A percentile compares a stretch with the other conserved stretches of the same genome.
phyloP scores from a whole-genome alignment of 2,113 vertebrate genomes.

The Gymnocephalus cernua region DNA sequence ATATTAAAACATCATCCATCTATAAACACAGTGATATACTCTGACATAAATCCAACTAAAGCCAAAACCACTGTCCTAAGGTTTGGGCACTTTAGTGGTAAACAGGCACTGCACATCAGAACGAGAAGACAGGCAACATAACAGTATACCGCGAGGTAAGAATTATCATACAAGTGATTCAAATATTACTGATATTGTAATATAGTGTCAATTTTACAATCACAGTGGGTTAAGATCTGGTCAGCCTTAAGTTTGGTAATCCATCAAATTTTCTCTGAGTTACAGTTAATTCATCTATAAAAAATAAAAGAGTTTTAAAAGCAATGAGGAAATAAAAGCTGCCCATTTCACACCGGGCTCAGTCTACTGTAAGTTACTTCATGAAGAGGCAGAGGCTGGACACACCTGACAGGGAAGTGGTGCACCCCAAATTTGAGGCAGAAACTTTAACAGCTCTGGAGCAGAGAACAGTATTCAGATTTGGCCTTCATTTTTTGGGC shows the following conservation, averaged over 20 bases:
- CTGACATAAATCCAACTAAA: constrained; percentile 48
- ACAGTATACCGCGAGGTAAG: constrained; percentile 48
- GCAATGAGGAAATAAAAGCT: constrained; percentile 16
- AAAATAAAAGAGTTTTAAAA: background rate
- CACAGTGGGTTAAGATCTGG: constrained; percentile 34
- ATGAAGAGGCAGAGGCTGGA: constrained; percentile 5
- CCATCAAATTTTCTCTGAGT: constrained; percentile 6
- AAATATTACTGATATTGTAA: constrained; percentile 12
- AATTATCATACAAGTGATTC: constrained; percentile 21
- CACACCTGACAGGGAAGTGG: constrained; percentile 4
- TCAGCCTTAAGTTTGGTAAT: constrained; percentile 12
- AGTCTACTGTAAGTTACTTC: constrained; percentile 14
- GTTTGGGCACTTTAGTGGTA: constrained; percentile 78
- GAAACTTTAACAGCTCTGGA: constrained; percentile 2
- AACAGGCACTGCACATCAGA: constrained; percentile 73
- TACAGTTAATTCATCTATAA: background rate
- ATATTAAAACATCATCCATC: constrained; percentile 36
- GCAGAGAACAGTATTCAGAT: background rate
- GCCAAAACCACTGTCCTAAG: constrained; percentile 55
- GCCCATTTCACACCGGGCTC: constrained; percentile 9
- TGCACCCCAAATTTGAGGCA: background rate
- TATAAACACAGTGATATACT: constrained; percentile 37
- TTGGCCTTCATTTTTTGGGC: background rate
- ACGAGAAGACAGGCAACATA: constrained; percentile 37
- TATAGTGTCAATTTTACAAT: constrained; percentile 27